Evolutionary conservation across 1,140 invertebrate species (phyloP), one percentile per base, ranked within the genome.

Genomic region (Trichoplusia ni): DNA sequence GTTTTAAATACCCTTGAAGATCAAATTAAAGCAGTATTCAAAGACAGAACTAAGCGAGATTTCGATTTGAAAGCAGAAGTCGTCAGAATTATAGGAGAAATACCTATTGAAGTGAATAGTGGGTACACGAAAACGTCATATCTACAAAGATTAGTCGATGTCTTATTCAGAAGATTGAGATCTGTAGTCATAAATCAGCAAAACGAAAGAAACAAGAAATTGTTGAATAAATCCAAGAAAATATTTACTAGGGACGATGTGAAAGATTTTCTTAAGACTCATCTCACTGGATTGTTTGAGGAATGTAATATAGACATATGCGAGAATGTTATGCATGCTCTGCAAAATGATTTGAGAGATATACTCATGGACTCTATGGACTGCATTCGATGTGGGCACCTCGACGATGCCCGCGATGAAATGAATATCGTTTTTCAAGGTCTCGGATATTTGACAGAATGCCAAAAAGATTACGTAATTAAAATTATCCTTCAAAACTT

Each of bases 311-410:
- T 69, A 11, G 53, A 53, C n/a, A 38, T 70, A 25, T 16, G 44
- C 25, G 8, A n/a, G 7, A n/a, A 49, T n/a, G 5, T 25, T 2
- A 40, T 73, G 8, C 44, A 68, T 5, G 42, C 62, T 9, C 19
- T 82, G 29, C 58, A 76, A 69, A 69, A 67, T 35, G 75, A 83
- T 25, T 19, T 83, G 13, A 18, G 74, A 0, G 68, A 74, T 60
- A 18, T 76, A 23, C 37, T 79, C 7, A 51, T 69, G 0, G 46
- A 73, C 29, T 69, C 64, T 13, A 56, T 74, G 25, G 53, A 73
- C 2, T 58, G 35, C 19, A 42, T 70, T 9, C 38, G 58, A 13
- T 33, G 27, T 29, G 42, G 33, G 4, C 40, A 73, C 42, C 21
- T 61, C 14, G 25, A 65, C 16, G 5, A 19, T 31, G 25, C 75